Percentiles rank a stretch among this genome's conserved stretches.
Evolutionary conservation across 2,113 vertebrate genomes (phyloP).

Genomic region (Motacilla tschutschensis): DNA sequence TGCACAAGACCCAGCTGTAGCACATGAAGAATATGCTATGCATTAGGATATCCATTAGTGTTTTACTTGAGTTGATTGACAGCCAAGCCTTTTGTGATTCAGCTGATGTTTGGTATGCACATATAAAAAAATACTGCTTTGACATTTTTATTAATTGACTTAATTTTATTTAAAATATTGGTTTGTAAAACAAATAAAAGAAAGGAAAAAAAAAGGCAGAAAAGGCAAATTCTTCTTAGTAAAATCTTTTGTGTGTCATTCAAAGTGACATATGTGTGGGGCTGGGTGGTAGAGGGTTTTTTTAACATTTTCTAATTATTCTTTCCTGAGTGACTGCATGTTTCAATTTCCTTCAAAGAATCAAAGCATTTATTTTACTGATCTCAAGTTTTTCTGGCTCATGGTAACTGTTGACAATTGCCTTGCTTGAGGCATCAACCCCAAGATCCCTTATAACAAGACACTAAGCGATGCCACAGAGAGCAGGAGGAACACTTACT

Average conservation of each 20-base stretch:
- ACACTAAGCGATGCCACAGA: not conserved
- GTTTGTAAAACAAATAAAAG: not conserved
- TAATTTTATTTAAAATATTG: constrained; percentile 17
- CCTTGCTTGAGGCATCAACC: not conserved
- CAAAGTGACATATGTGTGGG: not conserved
- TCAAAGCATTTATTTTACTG: not conserved
- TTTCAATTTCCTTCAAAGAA: constrained; percentile 15
- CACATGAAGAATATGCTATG: not conserved
- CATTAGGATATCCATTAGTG: constrained; percentile 18
- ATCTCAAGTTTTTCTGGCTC: not conserved
- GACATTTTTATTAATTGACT: constrained; percentile 40
- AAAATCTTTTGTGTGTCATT: not conserved
- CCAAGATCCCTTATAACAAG: not conserved
- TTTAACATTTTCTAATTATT: not conserved
- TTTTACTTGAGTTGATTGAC: constrained; percentile 28
- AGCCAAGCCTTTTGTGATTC: constrained; percentile 29
- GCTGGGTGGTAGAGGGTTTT: not conserved
- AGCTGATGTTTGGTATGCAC: not conserved
- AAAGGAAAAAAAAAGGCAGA: not conserved
- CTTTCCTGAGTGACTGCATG: not conserved
- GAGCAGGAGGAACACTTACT: not conserved
- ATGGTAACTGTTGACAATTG: not conserved
- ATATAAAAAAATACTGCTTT: constrained; percentile 30
- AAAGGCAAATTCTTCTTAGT: not conserved
- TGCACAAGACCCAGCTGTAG: constrained; percentile 23